Conservation (phyloP, 2,888 invertebrate species). For the Dryobota labecula region DNA sequence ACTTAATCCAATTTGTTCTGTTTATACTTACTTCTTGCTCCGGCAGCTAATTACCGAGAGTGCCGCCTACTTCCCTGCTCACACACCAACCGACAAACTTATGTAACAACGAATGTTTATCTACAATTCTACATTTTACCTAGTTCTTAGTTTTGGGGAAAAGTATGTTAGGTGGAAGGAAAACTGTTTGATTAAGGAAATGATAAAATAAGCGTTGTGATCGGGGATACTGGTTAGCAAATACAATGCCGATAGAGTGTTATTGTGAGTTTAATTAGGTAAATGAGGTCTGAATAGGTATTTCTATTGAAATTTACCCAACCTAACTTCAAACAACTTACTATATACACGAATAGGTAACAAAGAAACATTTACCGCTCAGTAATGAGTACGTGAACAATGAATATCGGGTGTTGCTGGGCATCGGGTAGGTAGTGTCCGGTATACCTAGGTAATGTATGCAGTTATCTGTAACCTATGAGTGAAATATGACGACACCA, state of each 20-base stretch:
- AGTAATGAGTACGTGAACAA: not conserved
- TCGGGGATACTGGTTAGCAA: not conserved
- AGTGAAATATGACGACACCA: not conserved
- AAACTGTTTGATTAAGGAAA: constrained; percentile 28
- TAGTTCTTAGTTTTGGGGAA: constrained; percentile 8
- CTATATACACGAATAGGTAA: not conserved
- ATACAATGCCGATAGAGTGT: not conserved
- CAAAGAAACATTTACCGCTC: not conserved
- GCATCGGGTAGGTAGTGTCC: no score
- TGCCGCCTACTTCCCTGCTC: constrained; percentile 57
- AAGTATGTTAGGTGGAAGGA: constrained; percentile 20
- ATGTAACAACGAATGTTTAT: constrained; percentile 28
- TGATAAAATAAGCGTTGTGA: not conserved
- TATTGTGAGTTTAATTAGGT: constrained; percentile 3
- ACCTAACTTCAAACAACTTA: no score
- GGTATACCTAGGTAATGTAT: not conserved
- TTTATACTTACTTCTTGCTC: constrained; percentile 70
- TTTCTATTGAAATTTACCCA: not conserved
- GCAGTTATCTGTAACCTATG: not conserved
- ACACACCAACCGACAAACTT: constrained; percentile 56
- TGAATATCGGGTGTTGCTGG: not conserved
- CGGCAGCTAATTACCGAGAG: constrained; percentile 70
- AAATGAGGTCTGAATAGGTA: not conserved
- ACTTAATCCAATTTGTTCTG: constrained; percentile 73
- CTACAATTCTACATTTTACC: constrained; percentile 7